These are phyloP conservation scores for Drosophila yooni DNA, from an alignment of 2,888 invertebrate species.

Conservation along the genomic window DNA sequence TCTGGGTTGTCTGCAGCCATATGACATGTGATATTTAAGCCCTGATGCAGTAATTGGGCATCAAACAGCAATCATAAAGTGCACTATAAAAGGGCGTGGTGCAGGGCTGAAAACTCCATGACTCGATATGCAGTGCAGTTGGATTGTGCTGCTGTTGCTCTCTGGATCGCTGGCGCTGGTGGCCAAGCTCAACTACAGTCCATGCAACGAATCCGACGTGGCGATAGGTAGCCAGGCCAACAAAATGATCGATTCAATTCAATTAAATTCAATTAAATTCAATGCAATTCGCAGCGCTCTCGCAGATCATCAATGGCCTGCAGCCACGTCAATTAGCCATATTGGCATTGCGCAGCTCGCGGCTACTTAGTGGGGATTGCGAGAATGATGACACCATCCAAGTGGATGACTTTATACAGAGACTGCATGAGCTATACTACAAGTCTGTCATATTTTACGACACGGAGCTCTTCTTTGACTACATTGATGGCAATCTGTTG, in stretches of 20 bases:
- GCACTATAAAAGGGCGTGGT: slow-evolving; percentile 51
- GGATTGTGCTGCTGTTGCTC: slow-evolving; percentile 13
- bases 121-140: slow-evolving; percentile 24
- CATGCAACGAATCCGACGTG: slow-evolving; percentile 75
- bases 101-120: background rate
- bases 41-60: slow-evolving; percentile 77
- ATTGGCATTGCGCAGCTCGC: slow-evolving; percentile 52
- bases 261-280: slow-evolving; percentile 5
- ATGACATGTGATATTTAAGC: slow-evolving; percentile 77
- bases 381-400: slow-evolving; percentile 61
- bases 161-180: slow-evolving; percentile 6
- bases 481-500: slow-evolving; percentile 79
- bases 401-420: slow-evolving; percentile 82
- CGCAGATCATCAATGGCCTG: slow-evolving; percentile 83
- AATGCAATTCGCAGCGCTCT: slow-evolving; percentile 68
- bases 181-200: slow-evolving; percentile 28
- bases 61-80: slow-evolving; percentile 58
- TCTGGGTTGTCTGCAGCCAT: slow-evolving; percentile 25
- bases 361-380: slow-evolving; percentile 32
- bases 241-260: slow-evolving; percentile 11
- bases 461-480: slow-evolving; percentile 78
- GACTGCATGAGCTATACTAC: slow-evolving; percentile 78
- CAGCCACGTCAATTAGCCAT: slow-evolving; percentile 79
- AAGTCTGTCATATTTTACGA: slow-evolving; percentile 83
- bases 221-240: slow-evolving; percentile 65